phyloP scores from a whole-genome alignment of 2,797 vertebrate species.

The Peromyscus melanophrys region DNA sequence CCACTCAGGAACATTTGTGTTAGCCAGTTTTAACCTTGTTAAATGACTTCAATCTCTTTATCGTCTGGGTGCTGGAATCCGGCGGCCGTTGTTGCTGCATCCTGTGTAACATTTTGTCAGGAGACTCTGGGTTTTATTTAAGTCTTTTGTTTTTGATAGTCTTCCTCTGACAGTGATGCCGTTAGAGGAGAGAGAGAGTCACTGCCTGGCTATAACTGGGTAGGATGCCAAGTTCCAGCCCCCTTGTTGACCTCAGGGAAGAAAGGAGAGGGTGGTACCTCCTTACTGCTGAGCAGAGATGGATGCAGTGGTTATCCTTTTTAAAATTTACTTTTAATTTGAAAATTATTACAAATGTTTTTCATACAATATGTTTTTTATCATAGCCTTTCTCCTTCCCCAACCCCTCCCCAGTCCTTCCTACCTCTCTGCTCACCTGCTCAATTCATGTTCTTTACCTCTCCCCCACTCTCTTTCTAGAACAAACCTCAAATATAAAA shows the following conservation, averaged over 20 bases:
- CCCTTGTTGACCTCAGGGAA: background rate
- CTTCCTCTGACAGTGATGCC: conserved; percentile 31
- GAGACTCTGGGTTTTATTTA: conserved; percentile 57
- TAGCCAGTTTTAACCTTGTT: conserved; percentile 47
- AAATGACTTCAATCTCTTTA: conserved; percentile 40
- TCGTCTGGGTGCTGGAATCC: conserved; percentile 7
- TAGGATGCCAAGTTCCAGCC: background rate
- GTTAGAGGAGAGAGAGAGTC: background rate
- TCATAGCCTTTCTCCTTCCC: background rate
- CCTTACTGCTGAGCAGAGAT: background rate
- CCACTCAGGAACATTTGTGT: conserved; percentile 1
- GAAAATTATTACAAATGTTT: background rate
- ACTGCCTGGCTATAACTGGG: background rate
- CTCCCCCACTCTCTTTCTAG: background rate
- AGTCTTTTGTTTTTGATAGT: conserved; percentile 13
- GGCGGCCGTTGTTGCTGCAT: conserved; percentile 25
- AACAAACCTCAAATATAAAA: background rate
- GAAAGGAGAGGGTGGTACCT: background rate
- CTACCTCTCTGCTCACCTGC: background rate
- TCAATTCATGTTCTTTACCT: background rate
- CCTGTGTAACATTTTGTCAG: conserved; percentile 4
- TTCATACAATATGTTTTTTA: background rate
- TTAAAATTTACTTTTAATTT: background rate
- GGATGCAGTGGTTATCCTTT: background rate
- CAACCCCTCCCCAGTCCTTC: background rate